Percentiles rank a stretch among this genome's conserved stretches.
Conservation (phyloP, 2,797 vertebrate genomes). For the Microchirus variegatus region DNA sequence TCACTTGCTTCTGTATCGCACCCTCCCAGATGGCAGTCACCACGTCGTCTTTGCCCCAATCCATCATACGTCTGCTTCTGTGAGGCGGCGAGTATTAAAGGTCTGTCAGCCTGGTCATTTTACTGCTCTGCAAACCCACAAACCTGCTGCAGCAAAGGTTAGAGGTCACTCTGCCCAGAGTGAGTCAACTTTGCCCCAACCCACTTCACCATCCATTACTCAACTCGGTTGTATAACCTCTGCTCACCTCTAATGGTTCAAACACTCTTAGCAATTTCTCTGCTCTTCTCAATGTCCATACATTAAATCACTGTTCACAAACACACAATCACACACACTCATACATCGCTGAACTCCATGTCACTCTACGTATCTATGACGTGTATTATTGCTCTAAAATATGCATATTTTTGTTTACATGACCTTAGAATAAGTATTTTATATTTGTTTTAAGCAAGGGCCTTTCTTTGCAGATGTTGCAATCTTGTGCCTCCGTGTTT, state of each 20-base stretch:
- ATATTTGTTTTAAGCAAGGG: too few relatives aligned
- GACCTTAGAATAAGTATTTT: too few relatives aligned
- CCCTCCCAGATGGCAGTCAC: constrained; percentile 54
- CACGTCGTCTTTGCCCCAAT: constrained; percentile 41
- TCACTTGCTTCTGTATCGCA: constrained; percentile 59
- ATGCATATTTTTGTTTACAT: too few relatives aligned
- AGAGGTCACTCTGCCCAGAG: constrained; percentile 44
- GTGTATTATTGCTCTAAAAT: too few relatives aligned
- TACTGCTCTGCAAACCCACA: constrained; percentile 24
- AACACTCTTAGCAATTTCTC: constrained; percentile 37
- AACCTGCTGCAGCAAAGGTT: constrained; percentile 46
- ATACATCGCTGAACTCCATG: constrained; percentile 8
- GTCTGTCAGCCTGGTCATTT: constrained; percentile 27
- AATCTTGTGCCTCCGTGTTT: too few relatives aligned
- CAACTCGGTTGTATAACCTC: constrained; percentile 37
- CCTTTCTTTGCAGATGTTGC: too few relatives aligned
- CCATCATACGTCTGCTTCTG: constrained; percentile 53
- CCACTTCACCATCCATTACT: constrained; percentile 54
- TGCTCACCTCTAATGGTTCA: constrained; percentile 24
- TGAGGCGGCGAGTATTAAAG: constrained; percentile 40
- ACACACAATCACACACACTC: background rate
- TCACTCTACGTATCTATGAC: background rate
- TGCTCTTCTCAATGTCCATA: constrained; percentile 20
- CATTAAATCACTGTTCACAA: background rate
- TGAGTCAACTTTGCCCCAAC: constrained; percentile 42